These are phyloP conservation scores for Mustelus asterias DNA, from an alignment of 2,113 vertebrate species.

Conservation along the genomic window DNA sequence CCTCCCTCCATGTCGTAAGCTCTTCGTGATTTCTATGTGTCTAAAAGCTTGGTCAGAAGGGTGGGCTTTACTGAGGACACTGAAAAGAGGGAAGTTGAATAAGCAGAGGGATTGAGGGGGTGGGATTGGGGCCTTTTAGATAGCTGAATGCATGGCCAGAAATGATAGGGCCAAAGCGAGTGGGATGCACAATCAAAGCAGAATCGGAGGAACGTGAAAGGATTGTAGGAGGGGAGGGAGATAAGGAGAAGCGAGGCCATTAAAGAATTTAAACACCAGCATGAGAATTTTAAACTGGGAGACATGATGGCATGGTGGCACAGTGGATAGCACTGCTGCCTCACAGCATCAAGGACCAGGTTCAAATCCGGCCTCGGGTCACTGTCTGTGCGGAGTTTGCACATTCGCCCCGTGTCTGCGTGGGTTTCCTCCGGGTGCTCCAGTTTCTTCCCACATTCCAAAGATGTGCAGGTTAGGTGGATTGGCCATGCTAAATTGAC, in stretches of 20 bases:
- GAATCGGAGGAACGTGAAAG: background rate
- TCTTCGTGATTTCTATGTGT: background rate
- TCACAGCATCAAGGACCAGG: too few species aligned
- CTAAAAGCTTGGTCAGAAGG: background rate
- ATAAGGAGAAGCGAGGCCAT: background rate
- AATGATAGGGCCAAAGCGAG: background rate
- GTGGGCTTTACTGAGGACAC: background rate
- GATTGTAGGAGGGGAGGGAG: background rate
- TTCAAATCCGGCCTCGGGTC: too few species aligned
- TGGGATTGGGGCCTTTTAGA: too few species aligned
- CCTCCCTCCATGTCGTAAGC: background rate
- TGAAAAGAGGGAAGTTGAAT: background rate
- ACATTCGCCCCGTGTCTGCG: too few species aligned
- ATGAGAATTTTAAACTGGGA: background rate
- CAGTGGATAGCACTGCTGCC: too few species aligned
- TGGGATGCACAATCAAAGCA: background rate
- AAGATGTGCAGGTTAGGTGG: too few species aligned
- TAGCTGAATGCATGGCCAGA: background rate
- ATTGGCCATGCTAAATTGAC: too few species aligned
- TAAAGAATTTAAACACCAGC: background rate
- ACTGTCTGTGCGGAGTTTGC: too few species aligned
- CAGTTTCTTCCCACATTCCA: too few species aligned
- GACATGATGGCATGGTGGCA: too few species aligned
- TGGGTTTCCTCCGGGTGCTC: too few species aligned
- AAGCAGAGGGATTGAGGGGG: background rate